Evolutionary conservation across 2,888 invertebrate genomes (phyloP).

Genomic region (Oxystoma pomonae): DNA sequence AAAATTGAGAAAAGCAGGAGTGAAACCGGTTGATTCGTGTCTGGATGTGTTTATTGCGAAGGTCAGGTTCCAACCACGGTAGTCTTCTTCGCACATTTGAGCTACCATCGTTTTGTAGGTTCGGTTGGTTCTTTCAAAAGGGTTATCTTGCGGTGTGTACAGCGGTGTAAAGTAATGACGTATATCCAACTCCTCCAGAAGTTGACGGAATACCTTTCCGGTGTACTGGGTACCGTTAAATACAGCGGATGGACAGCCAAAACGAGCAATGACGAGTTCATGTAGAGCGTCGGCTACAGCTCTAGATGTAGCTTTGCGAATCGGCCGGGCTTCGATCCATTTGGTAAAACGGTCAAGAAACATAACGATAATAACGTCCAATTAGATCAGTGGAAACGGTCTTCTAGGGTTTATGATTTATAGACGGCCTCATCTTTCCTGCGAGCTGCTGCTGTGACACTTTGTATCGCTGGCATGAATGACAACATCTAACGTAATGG

Average conservation of each 20-base stretch:
- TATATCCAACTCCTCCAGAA: slow-evolving; percentile 21
- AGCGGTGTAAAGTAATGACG: slow-evolving; percentile 28
- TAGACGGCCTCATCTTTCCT: slow-evolving; percentile 27
- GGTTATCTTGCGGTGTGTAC: slow-evolving; percentile 39
- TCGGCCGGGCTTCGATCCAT: too few relatives aligned
- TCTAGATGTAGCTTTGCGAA: slow-evolving; percentile 20
- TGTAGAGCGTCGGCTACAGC: slow-evolving; percentile 8
- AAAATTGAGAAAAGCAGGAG: too few relatives aligned
- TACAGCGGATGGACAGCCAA: too few relatives aligned
- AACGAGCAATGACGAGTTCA: slow-evolving; percentile 9
- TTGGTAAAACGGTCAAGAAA: too few relatives aligned
- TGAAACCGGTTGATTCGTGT: too few relatives aligned
- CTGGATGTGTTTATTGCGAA: too few relatives aligned
- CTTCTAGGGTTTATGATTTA: too few relatives aligned
- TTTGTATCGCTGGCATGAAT: slow-evolving; percentile 29
- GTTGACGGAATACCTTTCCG: slow-evolving; percentile 14
- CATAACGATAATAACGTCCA: slow-evolving; percentile 27
- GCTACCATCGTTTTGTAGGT: too few relatives aligned
- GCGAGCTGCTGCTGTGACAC: slow-evolving; percentile 18
- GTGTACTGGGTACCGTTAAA: too few relatives aligned
- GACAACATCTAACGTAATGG: slow-evolving; percentile 25
- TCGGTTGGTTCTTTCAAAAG: slow-evolving; percentile 37
- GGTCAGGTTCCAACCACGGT: too few relatives aligned
- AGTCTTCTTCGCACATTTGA: too few relatives aligned
- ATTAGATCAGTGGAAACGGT: slow-evolving; percentile 36